Percentiles rank a stretch among this genome's conserved stretches.
Evolutionary conservation across 2,797 vertebrate genomes (phyloP).

Genomic region (Enteromius argenteus): DNA sequence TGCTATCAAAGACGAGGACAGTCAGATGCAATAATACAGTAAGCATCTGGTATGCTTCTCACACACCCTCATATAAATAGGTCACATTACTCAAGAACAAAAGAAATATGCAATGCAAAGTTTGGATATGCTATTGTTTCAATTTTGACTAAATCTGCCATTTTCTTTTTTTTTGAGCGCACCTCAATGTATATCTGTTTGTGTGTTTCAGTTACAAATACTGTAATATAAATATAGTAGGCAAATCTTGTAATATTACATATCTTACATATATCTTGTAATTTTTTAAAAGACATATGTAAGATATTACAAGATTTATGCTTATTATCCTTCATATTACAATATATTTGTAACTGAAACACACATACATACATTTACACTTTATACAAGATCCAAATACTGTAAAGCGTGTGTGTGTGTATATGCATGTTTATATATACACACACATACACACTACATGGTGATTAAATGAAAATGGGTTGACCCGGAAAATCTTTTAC

Average conservation of each 20-base stretch:
- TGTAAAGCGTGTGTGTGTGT: too few relatives aligned
- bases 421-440: not conserved
- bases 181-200: not conserved
- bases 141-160: not conserved
- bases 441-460: not conserved
- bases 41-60: conserved; percentile 73
- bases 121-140: not conserved
- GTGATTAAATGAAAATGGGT: not conserved
- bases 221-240: too few relatives aligned
- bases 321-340: too few relatives aligned
- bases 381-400: too few relatives aligned
- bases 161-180: not conserved
- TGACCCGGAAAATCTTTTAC: not conserved
- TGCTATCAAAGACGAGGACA: conserved; percentile 65
- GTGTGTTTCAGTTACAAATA: too few relatives aligned
- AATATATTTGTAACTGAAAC: too few relatives aligned
- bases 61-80: conserved; percentile 46
- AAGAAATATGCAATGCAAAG: not conserved
- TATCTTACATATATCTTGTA: too few relatives aligned
- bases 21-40: conserved; percentile 75
- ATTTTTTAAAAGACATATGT: too few relatives aligned
- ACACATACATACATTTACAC: too few relatives aligned
- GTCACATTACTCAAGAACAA: not conserved
- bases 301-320: too few relatives aligned
- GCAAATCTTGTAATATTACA: too few relatives aligned